Base-by-base conservation (phyloP, 2,113 vertebrate species). In the Saccopteryx bilineata region DNA sequence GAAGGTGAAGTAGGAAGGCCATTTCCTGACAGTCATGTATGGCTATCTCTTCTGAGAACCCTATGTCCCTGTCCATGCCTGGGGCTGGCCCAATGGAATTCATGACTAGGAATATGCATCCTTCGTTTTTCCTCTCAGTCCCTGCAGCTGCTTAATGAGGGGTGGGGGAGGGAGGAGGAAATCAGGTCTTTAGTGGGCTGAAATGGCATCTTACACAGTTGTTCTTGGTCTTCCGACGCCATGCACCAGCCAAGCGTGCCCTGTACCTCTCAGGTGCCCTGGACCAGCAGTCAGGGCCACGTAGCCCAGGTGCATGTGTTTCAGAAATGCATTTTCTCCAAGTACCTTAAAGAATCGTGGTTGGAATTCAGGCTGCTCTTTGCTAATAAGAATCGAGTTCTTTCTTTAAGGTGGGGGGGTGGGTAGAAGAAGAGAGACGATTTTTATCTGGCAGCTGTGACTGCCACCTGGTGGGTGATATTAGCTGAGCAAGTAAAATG, bases 391-490 rank as follows among this genome's bases (percentile, higher is more conserved):
- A 92, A 76, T 9, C 1, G 26, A 92, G 89, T 13, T 14, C 52
- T 54, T 65, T 60, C 33, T 54, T 28, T 23, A 12, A 46, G 60
- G 60, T 50, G 31, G 63, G 3, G 3, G 9, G 17, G 5, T 11
- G 12, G 5, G 2, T 7, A 28, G 15, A 24, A 19, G 12, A 21
- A 48, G 80, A 54, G 23, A 54, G 54, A n/a, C 2, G 0, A 18
- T 74, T 94, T 94, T 89, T 39, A 94, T 97, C 69, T 26, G 68
- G 90, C 66, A 82, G 91, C 92, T 75, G 28, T 46, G 95, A 87
- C 95, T 95, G 97, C 97, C 96, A 90, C 90, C 96, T 97, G 87
- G 95, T 92, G 97, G 97, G 13, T 5, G 10, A 60, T 5, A 23
- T 48, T 26, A 69, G 82, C 74, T 26, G 11, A 91, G 52, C 93